These are phyloP conservation scores for Psix sp. DNA, from an alignment of 1,140 invertebrate genomes.

Conservation along the genomic window DNA sequence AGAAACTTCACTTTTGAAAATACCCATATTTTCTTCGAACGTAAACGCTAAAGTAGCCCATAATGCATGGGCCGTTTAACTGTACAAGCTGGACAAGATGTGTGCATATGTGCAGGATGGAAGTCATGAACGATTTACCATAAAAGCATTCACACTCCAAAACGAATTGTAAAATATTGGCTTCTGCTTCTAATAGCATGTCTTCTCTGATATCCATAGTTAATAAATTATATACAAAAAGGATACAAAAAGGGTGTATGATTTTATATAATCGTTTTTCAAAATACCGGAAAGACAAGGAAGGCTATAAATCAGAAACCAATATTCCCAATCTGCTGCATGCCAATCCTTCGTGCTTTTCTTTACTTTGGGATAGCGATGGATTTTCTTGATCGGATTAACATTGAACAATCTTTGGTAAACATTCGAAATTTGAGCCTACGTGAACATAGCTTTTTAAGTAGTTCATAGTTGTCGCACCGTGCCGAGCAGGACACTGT, in stretches of 20 bases:
- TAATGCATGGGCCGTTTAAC: slow-evolving; percentile 26
- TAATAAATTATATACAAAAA: slow-evolving; percentile 18
- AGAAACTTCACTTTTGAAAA: no score
- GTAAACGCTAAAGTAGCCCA: slow-evolving; percentile 16
- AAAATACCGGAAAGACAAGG: no score
- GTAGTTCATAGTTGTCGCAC: slow-evolving; percentile 44
- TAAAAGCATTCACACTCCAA: slow-evolving; percentile 14
- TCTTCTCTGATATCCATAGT: slow-evolving; percentile 5
- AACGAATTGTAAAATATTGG: slow-evolving; percentile 27
- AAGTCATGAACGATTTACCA: slow-evolving; percentile 33
- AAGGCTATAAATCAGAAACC: no score
- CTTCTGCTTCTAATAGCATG: slow-evolving; percentile 19
- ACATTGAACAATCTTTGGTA: slow-evolving; percentile 17
- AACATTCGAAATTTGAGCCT: slow-evolving; percentile 6
- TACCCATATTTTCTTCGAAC: no score
- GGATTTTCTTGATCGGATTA: slow-evolving; percentile 31
- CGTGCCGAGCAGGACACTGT: slow-evolving; percentile 49
- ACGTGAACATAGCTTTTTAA: slow-evolving; percentile 8
- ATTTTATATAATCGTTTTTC: no score
- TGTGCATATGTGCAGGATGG: slow-evolving; percentile 22
- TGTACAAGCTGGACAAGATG: slow-evolving; percentile 17
- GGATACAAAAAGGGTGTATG: no score
- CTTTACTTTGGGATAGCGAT: slow-evolving; percentile 22
- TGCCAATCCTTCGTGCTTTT: slow-evolving; percentile 31
- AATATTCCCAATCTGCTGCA: no score